Percentiles rank a stretch among this genome's conserved stretches.
phyloP scores from a whole-genome alignment of 2,888 invertebrate genomes.

The Andrena minutula region DNA sequence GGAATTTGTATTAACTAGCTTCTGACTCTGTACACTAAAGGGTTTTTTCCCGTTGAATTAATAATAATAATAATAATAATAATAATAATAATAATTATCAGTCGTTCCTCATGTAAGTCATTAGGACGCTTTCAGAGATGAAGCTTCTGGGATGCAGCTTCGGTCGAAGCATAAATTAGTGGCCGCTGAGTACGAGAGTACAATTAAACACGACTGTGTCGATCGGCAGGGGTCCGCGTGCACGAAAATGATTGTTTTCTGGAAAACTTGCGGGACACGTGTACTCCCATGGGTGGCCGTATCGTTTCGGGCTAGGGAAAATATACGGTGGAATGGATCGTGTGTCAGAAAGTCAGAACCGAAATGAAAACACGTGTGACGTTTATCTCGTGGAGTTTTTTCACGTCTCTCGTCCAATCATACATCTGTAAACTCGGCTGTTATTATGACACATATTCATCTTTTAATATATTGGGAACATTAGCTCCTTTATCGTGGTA shows the following conservation, averaged over 20 bases:
- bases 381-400: background rate
- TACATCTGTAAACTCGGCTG: constrained; percentile 27
- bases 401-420: background rate
- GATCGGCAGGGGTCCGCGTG: constrained; percentile 44
- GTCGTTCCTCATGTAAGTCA: background rate
- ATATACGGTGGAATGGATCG: constrained; percentile 43
- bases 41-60: no score
- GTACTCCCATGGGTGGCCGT: constrained; percentile 66
- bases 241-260: constrained; percentile 55
- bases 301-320: constrained; percentile 58
- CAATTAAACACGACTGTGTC: background rate
- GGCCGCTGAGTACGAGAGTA: background rate
- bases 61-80: no score
- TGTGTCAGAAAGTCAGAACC: constrained; percentile 32
- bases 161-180: background rate
- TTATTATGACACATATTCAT: background rate
- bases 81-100: no score
- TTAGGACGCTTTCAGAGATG: background rate
- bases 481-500: background rate
- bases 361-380: constrained; percentile 42
- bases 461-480: background rate
- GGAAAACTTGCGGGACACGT: constrained; percentile 73
- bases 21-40: no score
- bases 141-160: background rate
- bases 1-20: no score